These are phyloP conservation scores for Rousettus madagascariensis DNA, from an alignment of 2,797 vertebrate species.

Conservation along the genomic window DNA sequence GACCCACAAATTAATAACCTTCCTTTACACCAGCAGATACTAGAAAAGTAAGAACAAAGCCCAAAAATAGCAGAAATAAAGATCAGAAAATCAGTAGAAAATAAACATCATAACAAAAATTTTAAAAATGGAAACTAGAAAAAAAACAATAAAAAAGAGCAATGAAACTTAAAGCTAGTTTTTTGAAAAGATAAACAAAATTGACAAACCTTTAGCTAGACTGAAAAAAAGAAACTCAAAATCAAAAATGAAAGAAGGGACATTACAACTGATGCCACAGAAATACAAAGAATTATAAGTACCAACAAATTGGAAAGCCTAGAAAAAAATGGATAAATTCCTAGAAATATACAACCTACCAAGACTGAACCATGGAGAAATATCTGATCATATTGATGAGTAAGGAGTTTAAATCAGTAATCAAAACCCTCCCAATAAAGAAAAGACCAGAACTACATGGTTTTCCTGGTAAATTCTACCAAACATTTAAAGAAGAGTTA, in stretches of 20 bases:
- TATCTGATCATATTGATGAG: background rate
- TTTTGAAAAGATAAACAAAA: background rate
- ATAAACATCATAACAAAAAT: background rate
- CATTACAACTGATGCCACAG: background rate
- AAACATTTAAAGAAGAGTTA: background rate
- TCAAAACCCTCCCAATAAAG: background rate
- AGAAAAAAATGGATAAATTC: background rate
- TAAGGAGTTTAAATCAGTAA: background rate
- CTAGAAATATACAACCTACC: background rate
- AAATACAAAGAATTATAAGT: background rate
- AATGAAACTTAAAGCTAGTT: background rate
- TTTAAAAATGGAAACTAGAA: background rate
- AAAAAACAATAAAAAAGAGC: background rate
- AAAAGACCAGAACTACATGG: background rate
- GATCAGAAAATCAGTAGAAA: background rate
- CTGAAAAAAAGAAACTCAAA: background rate
- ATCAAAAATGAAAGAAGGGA: background rate
- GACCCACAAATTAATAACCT: background rate
- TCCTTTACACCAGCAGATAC: background rate
- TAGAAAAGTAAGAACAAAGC: background rate
- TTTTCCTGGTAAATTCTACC: background rate
- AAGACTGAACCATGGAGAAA: background rate
- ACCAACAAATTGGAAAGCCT: background rate
- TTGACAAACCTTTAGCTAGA: background rate
- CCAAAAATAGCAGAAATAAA: background rate